Evolutionary conservation across 2,888 invertebrate species (phyloP), one percentile per base, ranked within the genome.

Genomic region (Synanthedon vespiformis): DNA sequence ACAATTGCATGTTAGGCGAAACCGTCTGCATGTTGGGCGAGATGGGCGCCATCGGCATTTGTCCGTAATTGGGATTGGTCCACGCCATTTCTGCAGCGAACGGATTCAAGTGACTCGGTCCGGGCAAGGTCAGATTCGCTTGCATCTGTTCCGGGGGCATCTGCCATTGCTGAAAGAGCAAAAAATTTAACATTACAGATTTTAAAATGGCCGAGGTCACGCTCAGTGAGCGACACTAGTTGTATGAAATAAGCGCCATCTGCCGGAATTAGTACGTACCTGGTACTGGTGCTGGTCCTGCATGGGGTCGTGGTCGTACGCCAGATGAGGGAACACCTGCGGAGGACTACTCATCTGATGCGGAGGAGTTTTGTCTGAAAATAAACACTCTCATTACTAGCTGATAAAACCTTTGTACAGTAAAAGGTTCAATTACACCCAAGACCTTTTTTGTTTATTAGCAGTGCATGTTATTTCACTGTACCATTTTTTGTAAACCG

Each of bases 341-440:
- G 68, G 68, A 27, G 76, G 74, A 52, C 69, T 73, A 57, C 65
- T 63, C 60, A 74, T 60, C 40, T 65, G 68, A 44, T 72, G 74
- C 6, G 77, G 76, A 2, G 80, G 65, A 6, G 72, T 67, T 53
- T 67, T 64, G 12, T 74, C 77, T 74, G 63, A 6, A 62, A 63
- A 50, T 52, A 60, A 44, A 34, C 10, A 60, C 55, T 50, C 58
- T 58, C 8, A 6, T 34, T 34, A 34, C 34, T 34, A 34, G 8
- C 8, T 34, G 6, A 34, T 34, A 34, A 34, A 34, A 34, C 8
- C 27, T 34, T 34, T 34, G 27, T 48, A 49, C 48, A 16, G 50
- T 11, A 34, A 40, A 50, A 18, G 18, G 18, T 18, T 18, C 18
- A 18, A 18, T 18, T 18, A 18, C 18, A 18, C 18, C 18, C 18